Base-by-base conservation (phyloP, 2,113 vertebrate genomes). In the Varanus komodoensis region DNA sequence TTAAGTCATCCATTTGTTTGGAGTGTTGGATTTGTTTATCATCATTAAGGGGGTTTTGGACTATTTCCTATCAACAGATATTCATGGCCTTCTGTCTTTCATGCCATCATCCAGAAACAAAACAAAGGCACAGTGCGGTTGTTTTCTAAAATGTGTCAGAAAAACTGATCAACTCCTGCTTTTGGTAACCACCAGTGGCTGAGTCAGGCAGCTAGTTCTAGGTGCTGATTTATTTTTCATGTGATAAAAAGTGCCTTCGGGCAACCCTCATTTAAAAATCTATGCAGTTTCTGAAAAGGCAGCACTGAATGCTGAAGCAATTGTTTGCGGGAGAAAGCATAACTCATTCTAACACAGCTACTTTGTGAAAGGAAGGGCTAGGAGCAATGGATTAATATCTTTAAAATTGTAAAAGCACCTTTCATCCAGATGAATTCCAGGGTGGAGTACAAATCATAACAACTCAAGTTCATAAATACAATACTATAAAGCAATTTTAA, bases 161-260 rank as follows among this genome's bases (percentile, higher is more conserved):
- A 44, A 8, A 0, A 32, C 0, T 68, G 34, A 25, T 89, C 80
- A 73, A 32, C 57, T 0, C 2, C 4, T 12, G 81, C 0, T 1
- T 71, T 88, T 88, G 67, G 32, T 9, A 50, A 0, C 74, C 21
- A 23, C 34, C 15, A 34, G 50, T 14, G 8, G 38, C 69, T 80
- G 44, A 74, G 25, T 73, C 68, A 75, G 12, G 34, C 75, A 68
- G 17, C 57, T 38, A 57, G 52, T 14, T 57, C 32, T 54, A 79
- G 48, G 44, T 38, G 11, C 44, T 5, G 74, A 25, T 93, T 8
- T 32, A 17, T 61, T 14, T 89, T 89, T 61, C 38, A 69, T 9
- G n/a, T 12, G 0, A 86, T 48, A 89, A 57, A 80, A 91, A 73
- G 27, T n/a, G 61, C 48, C 64, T 50, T 27, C 14, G 71, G 21